Evolutionary conservation across 1,140 invertebrate genomes (phyloP), one percentile per base, ranked within the genome.

Genomic region (Geopemphigus sp.): DNA sequence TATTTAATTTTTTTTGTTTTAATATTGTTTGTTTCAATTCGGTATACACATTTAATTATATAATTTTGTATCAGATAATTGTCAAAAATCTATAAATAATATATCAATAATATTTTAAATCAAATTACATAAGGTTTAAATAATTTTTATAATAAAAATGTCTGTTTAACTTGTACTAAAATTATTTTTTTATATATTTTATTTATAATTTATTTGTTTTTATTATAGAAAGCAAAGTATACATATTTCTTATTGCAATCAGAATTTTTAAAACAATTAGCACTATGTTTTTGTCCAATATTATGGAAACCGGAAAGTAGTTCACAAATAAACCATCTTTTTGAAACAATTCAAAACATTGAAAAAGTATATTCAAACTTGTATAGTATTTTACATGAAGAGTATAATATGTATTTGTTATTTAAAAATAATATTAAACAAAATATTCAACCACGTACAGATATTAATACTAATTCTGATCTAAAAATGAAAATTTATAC

Each of bases 171-270:
- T n/a, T n/a, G n/a, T n/a, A n/a, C n/a, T n/a, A n/a, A n/a, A n/a
- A n/a, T n/a, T n/a, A n/a, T n/a, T n/a, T n/a, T n/a, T n/a, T n/a
- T n/a, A n/a, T n/a, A n/a, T n/a, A n/a, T n/a, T n/a, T n/a, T n/a
- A n/a, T n/a, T n/a, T n/a, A n/a, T n/a, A n/a, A n/a, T n/a, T n/a
- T n/a, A 61, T 61, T 5, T 29, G 24, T 53, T 22, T 63, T 14
- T 61, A 15, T 78, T 78, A 26, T 24, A 78, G 74, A 78, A 78
- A 78, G 57, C 57, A 6, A 78, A 78, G 22, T 78, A 78, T 8
- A 63, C 39, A 19, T 78, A 24, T 29, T 78, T 63, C 29, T 63
- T 78, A n/a, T 50, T 78, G 24, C 74, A 78, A 78, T 78, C 74
- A 47, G 74, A 78, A 45, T 78, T 63, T 19, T 63, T 78, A n/a